Evolutionary conservation across 1,140 invertebrate genomes (phyloP), one percentile per base, ranked within the genome.

Genomic region (Euglossa dilemma): DNA sequence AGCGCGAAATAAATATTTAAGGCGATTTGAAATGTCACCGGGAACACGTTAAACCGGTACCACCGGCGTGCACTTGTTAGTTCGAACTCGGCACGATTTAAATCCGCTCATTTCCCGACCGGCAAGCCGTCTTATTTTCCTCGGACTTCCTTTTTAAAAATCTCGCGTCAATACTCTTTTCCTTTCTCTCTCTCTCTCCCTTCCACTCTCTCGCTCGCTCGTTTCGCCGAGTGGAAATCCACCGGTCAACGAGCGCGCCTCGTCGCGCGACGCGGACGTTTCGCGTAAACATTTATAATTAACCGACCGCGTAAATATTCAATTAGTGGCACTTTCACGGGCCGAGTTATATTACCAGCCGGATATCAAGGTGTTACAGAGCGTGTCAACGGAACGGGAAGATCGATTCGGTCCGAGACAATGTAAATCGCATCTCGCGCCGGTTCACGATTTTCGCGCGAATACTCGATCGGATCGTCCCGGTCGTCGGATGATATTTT

Each of bases 41-140:
- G 80, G 28, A 82, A 82, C 63, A 76, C 63, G 80, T 76, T 81
- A 67, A 81, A 75, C 80, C 71, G 72, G 80, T 82, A 76, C 6
- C 36, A 36, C 14, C 6, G 11, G 12, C 3, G 23, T 12, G 63
- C 28, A 12, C 72, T 76, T 56, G 80, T 43, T 57, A 56, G 71
- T 2, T 64, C 25, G 80, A n/a, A 66, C 50, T 25, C 18, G 47
- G 25, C 28, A n/a, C 28, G 72, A 76, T 59, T 76, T 76, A 76
- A 82, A 57, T 76, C 52, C 54, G 54, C 28, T 82, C 73, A 20
- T 82, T 82, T 61, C 25, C 45, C 72, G 54, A 36, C 25, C 50
- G 45, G 43, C 57, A 47, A 45, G 45, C 23, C 64, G 67, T 75
- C 45, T 81, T 78, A 74, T 61, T 80, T 77, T 36, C 23, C 12